Conservation (phyloP, 2,888 invertebrate genomes). For the Calliphora vomitoria region DNA sequence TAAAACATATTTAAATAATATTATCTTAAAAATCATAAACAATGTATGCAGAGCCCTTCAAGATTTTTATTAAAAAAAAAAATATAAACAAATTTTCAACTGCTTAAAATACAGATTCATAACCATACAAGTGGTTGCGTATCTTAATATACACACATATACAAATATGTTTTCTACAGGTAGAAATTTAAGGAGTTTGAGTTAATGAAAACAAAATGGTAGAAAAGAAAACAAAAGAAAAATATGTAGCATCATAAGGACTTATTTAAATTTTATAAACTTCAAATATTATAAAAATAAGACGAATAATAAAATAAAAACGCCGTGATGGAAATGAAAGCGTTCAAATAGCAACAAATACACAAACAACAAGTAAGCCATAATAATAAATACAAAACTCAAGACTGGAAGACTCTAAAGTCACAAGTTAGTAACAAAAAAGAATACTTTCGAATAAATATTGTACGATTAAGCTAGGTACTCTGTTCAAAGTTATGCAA, state of each 20-base stretch:
- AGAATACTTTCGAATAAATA: neutral
- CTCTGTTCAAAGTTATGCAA: too few species aligned
- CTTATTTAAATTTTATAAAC: conserved; percentile 47
- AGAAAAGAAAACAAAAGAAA: neutral
- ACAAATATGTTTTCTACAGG: neutral
- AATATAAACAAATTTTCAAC: conserved; percentile 18
- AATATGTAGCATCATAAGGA: conserved; percentile 10
- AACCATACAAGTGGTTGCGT: neutral
- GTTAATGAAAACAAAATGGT: too few species aligned
- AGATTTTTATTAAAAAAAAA: conserved; percentile 15
- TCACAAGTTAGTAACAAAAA: conserved; percentile 12
- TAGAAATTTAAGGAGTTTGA: neutral
- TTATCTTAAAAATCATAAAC: conserved; percentile 5
- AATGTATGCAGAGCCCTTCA: neutral
- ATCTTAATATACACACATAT: neutral
- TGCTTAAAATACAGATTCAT: conserved; percentile 21
- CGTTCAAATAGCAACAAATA: neutral
- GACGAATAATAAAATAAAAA: neutral
- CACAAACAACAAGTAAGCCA: neutral
- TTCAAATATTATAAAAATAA: neutral
- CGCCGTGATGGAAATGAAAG: neutral
- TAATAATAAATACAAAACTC: conserved; percentile 1
- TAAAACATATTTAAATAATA: neutral
- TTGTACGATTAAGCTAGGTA: too few species aligned
- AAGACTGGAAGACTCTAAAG: conserved; percentile 2